Percentiles rank a stretch among this genome's conserved stretches.
Conservation (phyloP, 2,113 vertebrate species). For the Neopipo cinnamomea region DNA sequence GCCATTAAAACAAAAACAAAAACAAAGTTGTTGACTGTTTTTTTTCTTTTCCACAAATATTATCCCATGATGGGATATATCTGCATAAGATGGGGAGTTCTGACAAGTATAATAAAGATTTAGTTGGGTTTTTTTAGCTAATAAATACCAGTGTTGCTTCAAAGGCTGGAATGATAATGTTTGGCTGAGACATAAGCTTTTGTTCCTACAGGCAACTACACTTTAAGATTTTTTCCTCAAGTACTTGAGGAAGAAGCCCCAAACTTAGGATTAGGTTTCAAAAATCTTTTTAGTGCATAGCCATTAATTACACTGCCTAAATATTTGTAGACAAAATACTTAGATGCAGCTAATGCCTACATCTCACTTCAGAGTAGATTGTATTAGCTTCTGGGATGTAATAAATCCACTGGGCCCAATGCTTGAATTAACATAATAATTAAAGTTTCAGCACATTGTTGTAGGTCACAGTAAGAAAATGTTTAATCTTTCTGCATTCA, state of each 20-base stretch:
- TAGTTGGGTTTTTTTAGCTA: background rate
- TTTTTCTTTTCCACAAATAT: accelerated
- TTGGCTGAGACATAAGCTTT: background rate
- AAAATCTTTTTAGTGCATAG: background rate
- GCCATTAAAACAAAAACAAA: background rate
- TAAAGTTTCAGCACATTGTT: slow-evolving; percentile 57
- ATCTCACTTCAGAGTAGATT: slow-evolving; percentile 5
- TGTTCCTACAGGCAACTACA: background rate
- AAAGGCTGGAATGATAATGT: background rate
- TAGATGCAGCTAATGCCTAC: background rate
- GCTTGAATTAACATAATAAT: slow-evolving; percentile 69
- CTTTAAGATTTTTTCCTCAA: background rate
- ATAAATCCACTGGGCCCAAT: slow-evolving; percentile 30
- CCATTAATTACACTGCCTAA: background rate
- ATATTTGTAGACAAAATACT: background rate
- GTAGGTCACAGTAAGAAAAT: slow-evolving; percentile 58
- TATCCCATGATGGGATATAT: background rate
- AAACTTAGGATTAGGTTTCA: background rate
- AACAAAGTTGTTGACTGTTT: background rate
- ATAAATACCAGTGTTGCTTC: background rate
- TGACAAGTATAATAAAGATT: background rate
- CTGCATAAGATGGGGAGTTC: background rate
- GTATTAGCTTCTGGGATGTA: slow-evolving; percentile 32
- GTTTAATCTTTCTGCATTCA: slow-evolving; percentile 64
- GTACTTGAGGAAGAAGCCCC: background rate